Base-by-base conservation (phyloP, 2,888 invertebrate species). In the Apoderus coryli region DNA sequence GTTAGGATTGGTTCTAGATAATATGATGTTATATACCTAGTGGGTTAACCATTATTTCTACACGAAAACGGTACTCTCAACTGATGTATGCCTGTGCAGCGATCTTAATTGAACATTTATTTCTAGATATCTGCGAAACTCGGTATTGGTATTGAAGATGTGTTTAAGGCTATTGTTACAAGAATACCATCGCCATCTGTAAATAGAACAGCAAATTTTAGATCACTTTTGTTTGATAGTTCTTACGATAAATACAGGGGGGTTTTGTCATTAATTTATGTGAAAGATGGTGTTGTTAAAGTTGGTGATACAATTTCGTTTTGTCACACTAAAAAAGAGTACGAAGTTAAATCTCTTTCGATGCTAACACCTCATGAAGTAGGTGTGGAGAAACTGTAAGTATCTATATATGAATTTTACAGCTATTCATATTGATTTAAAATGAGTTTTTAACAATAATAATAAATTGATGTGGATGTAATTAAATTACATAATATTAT, bases 161-260 rank as follows among this genome's bases (percentile, higher is more conserved):
- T 96, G 11, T 52, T 96, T 31, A 64, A 81, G 49, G 70, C 77
- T 25, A 67, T 96, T 9, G 71, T 95, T 24, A 68, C 76, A 39
- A 64, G 65, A 50, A 69, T 93, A 46, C 90, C 90, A 12, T 67
- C 76, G 25, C 86, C 88, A 1, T 47, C 56, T 16, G 75, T 69
- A 0, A 52, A 67, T 38, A 57, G 69, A 30, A 52, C 64, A 13
- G 64, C 63, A 1, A 63, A 74, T 14, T 74, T 93, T 35, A 73
- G 74, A 53, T 88, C 84, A 0, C 61, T 95, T 24, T 63, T 93
- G 33, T 92, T 92, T 59, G 96, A 96, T 52, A 88, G 88, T 32
- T 90, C 88, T 81, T 93, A 77, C 58, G 88, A 95, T 53, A 75
- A 71, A 41, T 90, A 80, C 50, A 72, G 78, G 50, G 90, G 90